Conservation (phyloP, 2,888 invertebrate genomes). For the Oscheius onirici region DNA sequence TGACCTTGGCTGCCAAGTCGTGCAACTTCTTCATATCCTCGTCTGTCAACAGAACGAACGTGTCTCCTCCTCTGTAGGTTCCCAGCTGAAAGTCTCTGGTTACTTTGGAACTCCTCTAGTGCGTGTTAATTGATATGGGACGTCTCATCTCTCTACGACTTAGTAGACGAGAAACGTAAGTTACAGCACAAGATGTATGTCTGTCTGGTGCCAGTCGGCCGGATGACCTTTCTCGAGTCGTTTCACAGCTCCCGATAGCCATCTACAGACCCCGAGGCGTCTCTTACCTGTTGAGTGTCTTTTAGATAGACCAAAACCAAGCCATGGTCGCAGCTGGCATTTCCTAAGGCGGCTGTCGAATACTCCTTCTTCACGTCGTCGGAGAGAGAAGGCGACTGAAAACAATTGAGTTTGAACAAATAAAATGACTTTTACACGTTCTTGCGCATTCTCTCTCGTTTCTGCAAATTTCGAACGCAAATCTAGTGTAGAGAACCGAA, state of each 20-base stretch:
- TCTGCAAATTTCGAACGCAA: no score
- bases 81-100: conserved; percentile 55
- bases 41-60: conserved; percentile 63
- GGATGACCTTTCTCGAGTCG: conserved; percentile 12
- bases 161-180: no score
- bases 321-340: conserved; percentile 66
- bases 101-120: no score
- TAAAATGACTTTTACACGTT: not conserved
- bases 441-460: no score
- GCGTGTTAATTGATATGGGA: no score
- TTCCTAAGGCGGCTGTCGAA: conserved; percentile 57
- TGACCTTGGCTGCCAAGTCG: conserved; percentile 57
- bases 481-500: no score
- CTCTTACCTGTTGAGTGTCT: conserved; percentile 57
- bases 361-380: conserved; percentile 62
- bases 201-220: not conserved
- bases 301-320: conserved; percentile 65
- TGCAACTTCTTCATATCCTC: conserved; percentile 67
- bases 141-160: no score
- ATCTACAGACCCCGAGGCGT: conserved; percentile 10
- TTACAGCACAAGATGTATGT: no score
- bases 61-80: conserved; percentile 66
- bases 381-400: conserved; percentile 55
- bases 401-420: no score
- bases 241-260: conserved; percentile 15